A percentile compares a stretch with the other conserved stretches of the same genome.
phyloP scores from a whole-genome alignment of 2,113 vertebrate genomes.

The Ranitomeya variabilis region DNA sequence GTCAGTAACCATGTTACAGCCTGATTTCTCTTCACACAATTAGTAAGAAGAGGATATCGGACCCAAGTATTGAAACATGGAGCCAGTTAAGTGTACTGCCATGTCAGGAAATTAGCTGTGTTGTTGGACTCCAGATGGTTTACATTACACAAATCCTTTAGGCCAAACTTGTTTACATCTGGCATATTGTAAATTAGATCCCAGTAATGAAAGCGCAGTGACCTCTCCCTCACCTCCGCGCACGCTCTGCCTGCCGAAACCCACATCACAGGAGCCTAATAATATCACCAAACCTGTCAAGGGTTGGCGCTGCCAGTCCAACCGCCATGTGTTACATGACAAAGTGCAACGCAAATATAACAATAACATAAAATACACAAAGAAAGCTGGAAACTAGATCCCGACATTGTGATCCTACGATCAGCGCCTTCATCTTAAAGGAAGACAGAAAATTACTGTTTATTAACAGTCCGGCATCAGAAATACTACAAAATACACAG shows the following conservation, averaged over 20 bases:
- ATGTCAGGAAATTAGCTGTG: slow-evolving; percentile 81
- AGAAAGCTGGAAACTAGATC: slow-evolving; percentile 50
- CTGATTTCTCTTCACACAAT: slow-evolving; percentile 11
- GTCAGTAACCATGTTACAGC: not conserved
- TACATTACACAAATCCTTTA: slow-evolving; percentile 84
- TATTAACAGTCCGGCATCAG: slow-evolving; percentile 20
- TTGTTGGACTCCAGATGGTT: slow-evolving; percentile 90
- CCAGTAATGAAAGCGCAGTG: slow-evolving; percentile 82
- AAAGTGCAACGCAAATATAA: slow-evolving; percentile 74
- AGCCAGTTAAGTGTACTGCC: slow-evolving; percentile 71
- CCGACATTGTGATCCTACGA: slow-evolving; percentile 59
- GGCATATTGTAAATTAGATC: slow-evolving; percentile 86
- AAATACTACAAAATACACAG: not conserved
- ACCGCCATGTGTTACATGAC: slow-evolving; percentile 77
- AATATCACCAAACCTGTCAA: slow-evolving; percentile 78
- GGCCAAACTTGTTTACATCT: slow-evolving; percentile 86
- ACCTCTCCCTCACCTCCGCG: slow-evolving; percentile 79
- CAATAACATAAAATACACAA: slow-evolving; percentile 73
- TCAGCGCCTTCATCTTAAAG: slow-evolving; percentile 69
- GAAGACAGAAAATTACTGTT: slow-evolving; percentile 62
- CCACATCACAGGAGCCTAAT: slow-evolving; percentile 71
- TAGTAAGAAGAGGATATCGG: not conserved
- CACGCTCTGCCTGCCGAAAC: slow-evolving; percentile 75
- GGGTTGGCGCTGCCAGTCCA: slow-evolving; percentile 75
- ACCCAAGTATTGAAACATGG: slow-evolving; percentile 69